Evolutionary conservation across 1,140 invertebrate genomes (phyloP).

Genomic region (Psix sp.): DNA sequence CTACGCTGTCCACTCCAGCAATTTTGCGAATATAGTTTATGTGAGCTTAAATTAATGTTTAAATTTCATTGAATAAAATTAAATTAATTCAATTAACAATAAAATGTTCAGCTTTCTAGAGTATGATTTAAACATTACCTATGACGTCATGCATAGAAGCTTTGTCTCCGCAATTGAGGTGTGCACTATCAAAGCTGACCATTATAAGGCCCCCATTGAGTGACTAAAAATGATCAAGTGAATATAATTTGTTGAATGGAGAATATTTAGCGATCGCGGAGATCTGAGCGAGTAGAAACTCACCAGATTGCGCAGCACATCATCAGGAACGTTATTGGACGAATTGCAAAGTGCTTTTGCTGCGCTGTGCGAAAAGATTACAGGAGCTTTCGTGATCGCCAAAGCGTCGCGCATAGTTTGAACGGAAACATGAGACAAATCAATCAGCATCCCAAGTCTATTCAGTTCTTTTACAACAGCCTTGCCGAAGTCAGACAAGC

Average conservation of each 20-base stretch:
- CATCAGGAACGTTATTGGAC: conserved; percentile 91
- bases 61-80: no score
- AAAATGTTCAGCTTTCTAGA: no score
- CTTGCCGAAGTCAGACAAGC: conserved; percentile 84
- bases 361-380: conserved; percentile 95
- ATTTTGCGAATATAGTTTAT: conserved; percentile 89
- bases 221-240: no score
- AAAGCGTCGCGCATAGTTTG: conserved; percentile 91
- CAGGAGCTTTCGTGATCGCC: conserved; percentile 88
- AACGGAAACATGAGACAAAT: conserved; percentile 92
- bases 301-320: conserved; percentile 87
- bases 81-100: no score
- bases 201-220: conserved; percentile 92
- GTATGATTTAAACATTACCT: conserved; percentile 74
- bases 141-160: conserved; percentile 80
- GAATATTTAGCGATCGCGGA: no score
- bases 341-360: conserved; percentile 91
- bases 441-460: conserved; percentile 94
- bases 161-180: conserved; percentile 79
- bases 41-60: conserved; percentile 80
- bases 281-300: no score
- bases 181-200: conserved; percentile 88
- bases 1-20: conserved; percentile 83
- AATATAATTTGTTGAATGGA: no score
- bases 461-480: conserved; percentile 91